A percentile compares a stretch with the other conserved stretches of the same genome.
phyloP scores from a whole-genome alignment of 2,113 vertebrate genomes.

The Chauna torquata region DNA sequence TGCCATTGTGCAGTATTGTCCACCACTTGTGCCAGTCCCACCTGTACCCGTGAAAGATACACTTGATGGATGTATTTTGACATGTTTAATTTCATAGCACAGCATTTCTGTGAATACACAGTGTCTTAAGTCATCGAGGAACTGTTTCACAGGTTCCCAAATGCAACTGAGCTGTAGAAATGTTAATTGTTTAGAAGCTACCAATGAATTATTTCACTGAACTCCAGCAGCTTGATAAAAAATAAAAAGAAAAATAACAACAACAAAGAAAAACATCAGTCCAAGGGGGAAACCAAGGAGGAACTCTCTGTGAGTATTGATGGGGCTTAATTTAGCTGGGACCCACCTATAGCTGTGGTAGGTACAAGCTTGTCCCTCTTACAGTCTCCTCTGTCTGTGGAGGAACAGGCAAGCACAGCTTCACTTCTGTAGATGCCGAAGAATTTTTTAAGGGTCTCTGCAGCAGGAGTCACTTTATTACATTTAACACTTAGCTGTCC shows the following conservation, averaged over 20 bases:
- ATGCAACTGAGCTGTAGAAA: neutral
- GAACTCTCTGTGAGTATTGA: neutral
- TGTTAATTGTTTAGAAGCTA: neutral
- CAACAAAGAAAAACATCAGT: neutral
- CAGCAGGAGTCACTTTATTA: neutral
- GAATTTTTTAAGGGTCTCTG: neutral
- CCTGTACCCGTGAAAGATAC: neutral
- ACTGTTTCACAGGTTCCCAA: neutral
- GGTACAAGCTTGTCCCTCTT: neutral
- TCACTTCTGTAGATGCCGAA: neutral
- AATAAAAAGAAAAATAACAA: neutral
- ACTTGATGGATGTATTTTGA: neutral
- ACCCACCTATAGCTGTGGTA: neutral
- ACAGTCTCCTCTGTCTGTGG: neutral
- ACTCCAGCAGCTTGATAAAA: neutral
- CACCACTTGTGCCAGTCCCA: neutral
- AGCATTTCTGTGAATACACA: neutral
- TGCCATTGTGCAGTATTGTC: neutral
- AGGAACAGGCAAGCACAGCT: rapidly evolving
- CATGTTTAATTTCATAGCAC: neutral
- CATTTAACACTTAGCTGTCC: neutral
- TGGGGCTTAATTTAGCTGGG: neutral
- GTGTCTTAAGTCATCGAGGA: neutral
- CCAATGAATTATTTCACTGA: neutral
- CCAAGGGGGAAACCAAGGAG: neutral